Evolutionary conservation across 2,888 invertebrate genomes (phyloP).

Genomic region (Zygaena filipendulae): DNA sequence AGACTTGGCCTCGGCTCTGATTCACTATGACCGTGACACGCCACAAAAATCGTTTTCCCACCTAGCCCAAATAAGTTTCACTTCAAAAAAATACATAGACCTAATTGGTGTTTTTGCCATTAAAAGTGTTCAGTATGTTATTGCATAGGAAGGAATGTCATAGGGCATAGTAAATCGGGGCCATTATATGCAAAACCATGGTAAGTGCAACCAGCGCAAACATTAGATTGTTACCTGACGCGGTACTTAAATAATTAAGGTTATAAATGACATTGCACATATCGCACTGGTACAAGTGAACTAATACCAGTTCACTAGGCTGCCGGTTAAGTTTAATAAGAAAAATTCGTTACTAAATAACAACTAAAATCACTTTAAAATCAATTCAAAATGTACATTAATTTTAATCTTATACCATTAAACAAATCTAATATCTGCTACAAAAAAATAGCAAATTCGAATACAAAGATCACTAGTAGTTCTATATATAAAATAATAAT

Average conservation of each 20-base stretch:
- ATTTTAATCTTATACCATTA: slow-evolving; percentile 58
- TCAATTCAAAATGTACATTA: slow-evolving; percentile 68
- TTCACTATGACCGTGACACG: slow-evolving; percentile 12
- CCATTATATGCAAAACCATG: too few species aligned
- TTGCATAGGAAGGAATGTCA: too few species aligned
- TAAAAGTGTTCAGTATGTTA: too few species aligned
- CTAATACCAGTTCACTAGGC: slow-evolving; percentile 42
- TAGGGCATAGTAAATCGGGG: too few species aligned
- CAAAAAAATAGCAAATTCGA: slow-evolving; percentile 67
- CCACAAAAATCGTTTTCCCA: too few species aligned
- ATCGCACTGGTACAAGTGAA: slow-evolving; percentile 57
- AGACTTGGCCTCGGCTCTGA: slow-evolving; percentile 22
- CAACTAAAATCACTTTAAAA: slow-evolving; percentile 68
- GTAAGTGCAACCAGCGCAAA: too few species aligned
- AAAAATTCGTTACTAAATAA: slow-evolving; percentile 65
- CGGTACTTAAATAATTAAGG: too few species aligned
- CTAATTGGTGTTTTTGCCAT: too few species aligned
- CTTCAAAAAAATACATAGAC: too few species aligned
- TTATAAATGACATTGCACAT: slow-evolving; percentile 57
- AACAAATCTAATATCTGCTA: slow-evolving; percentile 68
- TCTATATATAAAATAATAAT: slow-evolving; percentile 65
- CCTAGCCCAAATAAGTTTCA: too few species aligned
- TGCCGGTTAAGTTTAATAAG: slow-evolving; percentile 58
- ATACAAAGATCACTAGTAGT: slow-evolving; percentile 64
- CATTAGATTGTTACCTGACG: too few species aligned